A percentile compares a stretch with the other conserved stretches of the same genome.
Evolutionary conservation across 2,113 vertebrate species (phyloP).

Genomic region (Ariopsis seemanni): DNA sequence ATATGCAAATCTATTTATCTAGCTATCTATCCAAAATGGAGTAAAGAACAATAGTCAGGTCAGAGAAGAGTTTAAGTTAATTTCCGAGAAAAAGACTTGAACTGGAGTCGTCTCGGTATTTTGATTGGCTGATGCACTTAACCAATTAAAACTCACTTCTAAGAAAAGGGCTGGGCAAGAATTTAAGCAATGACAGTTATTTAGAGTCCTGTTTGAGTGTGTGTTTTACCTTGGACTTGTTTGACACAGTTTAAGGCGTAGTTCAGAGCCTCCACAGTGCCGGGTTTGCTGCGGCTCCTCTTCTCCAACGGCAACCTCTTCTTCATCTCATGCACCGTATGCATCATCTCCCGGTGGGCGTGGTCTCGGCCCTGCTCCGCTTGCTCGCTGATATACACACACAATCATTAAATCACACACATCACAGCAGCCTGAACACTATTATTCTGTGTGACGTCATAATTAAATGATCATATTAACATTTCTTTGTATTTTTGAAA

Average conservation of each 20-base stretch:
- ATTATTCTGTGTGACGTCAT: not conserved
- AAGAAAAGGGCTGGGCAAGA: not conserved
- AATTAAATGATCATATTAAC: too few species aligned
- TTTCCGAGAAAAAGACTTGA: not conserved
- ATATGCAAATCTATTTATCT: not conserved
- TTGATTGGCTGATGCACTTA: not conserved
- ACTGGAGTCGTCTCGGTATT: not conserved
- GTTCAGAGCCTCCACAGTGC: conserved; percentile 81
- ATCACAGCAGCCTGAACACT: not conserved
- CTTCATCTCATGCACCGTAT: conserved; percentile 86
- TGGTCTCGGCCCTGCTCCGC: conserved; percentile 61
- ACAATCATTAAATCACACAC: not conserved
- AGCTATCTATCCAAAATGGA: not conserved
- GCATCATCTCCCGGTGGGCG: conserved; percentile 73
- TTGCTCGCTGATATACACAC: conserved; percentile 59
- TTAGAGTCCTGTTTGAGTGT: not conserved
- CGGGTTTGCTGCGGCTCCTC: conserved; percentile 75
- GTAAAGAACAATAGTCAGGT: not conserved
- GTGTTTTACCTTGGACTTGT: conserved; percentile 80
- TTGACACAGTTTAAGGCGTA: conserved; percentile 85
- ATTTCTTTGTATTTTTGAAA: too few species aligned
- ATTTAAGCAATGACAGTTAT: not conserved
- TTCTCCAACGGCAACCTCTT: conserved; percentile 79
- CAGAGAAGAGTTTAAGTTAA: not conserved
- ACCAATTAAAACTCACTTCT: not conserved